phyloP scores from a whole-genome alignment of 2,113 vertebrate genomes.

The Salminus brasiliensis region DNA sequence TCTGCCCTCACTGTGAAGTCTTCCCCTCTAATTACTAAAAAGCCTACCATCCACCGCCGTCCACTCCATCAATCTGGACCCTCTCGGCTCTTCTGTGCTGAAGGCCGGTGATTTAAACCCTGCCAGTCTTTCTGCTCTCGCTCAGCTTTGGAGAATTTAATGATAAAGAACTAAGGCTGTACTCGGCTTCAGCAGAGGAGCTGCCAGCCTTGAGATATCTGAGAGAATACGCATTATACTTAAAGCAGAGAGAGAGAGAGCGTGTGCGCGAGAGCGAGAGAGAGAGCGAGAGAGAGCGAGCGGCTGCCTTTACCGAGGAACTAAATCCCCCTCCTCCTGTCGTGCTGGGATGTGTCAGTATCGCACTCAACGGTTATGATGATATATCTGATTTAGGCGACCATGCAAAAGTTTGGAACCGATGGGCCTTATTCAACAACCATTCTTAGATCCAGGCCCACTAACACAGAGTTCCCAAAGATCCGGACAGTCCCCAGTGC shows the following conservation, averaged over 20 bases:
- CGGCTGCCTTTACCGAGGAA: background rate
- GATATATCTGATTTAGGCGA: no score
- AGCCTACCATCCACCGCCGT: background rate
- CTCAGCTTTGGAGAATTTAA: constrained; percentile 13
- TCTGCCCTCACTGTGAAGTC: background rate
- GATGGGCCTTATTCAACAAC: no score
- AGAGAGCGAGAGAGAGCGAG: background rate
- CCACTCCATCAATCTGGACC: background rate
- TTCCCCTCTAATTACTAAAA: background rate
- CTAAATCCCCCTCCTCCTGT: no score
- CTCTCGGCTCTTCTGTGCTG: background rate
- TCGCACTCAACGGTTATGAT: no score
- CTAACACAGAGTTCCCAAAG: no score
- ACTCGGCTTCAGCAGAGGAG: background rate
- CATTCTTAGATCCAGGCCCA: no score
- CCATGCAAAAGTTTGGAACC: no score
- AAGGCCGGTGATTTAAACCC: background rate
- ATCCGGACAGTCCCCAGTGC: no score
- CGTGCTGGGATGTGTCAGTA: no score
- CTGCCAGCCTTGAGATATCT: background rate
- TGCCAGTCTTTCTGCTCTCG: background rate
- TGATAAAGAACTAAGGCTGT: background rate
- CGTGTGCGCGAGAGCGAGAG: no score
- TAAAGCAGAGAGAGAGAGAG: background rate
- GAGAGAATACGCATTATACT: background rate